phyloP scores from a whole-genome alignment of 2,888 invertebrate genomes.

The Nowickia ferox region DNA sequence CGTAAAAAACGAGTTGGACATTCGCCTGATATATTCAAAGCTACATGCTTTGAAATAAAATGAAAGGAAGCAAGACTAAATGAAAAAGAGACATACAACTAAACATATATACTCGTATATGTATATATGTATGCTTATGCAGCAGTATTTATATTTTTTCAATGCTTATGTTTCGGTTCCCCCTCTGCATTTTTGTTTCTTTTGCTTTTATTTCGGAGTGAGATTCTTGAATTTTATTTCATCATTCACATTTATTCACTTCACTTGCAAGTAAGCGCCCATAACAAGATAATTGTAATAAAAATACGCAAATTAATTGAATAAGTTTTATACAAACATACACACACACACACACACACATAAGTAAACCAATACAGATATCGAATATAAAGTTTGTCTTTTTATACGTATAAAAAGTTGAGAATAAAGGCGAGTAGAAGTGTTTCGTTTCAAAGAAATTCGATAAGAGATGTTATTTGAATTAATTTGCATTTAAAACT shows the following conservation, averaged over 20 bases:
- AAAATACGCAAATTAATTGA: conserved; percentile 71
- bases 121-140: neutral
- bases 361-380: neutral
- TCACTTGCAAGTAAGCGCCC: conserved; percentile 56
- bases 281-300: conserved; percentile 70
- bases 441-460: neutral
- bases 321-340: conserved; percentile 31
- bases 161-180: conserved; percentile 27
- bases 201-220: conserved; percentile 25
- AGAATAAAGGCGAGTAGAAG: neutral
- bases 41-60: neutral
- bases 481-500: neutral
- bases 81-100: neutral
- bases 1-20: conserved; percentile 25
- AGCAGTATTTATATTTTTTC: conserved; percentile 1
- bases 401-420: neutral
- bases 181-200: conserved; percentile 5
- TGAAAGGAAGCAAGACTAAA: conserved; percentile 11
- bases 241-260: conserved; percentile 42
- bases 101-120: no score
- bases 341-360: neutral
- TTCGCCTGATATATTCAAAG: conserved; percentile 34
- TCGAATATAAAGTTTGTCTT: neutral
- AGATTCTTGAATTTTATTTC: conserved; percentile 47
- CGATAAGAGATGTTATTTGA: neutral